A percentile compares a stretch with the other conserved stretches of the same genome.
Evolutionary conservation across 2,888 invertebrate genomes (phyloP).

Genomic region (Matsumyia berberina): DNA sequence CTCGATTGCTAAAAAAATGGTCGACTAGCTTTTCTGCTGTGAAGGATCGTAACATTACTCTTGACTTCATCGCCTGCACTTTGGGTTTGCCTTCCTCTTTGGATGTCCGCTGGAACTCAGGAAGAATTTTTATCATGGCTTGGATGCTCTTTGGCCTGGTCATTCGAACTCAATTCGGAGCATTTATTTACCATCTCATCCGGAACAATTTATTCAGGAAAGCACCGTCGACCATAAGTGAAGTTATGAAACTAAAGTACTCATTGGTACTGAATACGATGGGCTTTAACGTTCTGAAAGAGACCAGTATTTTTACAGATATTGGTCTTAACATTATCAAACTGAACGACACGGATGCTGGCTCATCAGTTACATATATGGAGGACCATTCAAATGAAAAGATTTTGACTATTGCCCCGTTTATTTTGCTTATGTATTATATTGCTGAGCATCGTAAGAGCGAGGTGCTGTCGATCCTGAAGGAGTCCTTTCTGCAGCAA

Average conservation of each 20-base stretch:
- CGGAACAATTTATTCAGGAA: constrained; percentile 77
- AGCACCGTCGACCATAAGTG: constrained; percentile 73
- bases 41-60: not conserved
- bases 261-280: constrained; percentile 71
- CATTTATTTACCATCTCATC: constrained; percentile 77
- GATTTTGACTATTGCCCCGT: constrained; percentile 67
- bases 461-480: constrained; percentile 29
- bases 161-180: constrained; percentile 77
- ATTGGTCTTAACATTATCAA: constrained; percentile 37
- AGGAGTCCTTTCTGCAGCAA: constrained; percentile 16
- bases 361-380: constrained; percentile 59
- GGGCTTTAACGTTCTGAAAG: constrained; percentile 66
- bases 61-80: constrained; percentile 45
- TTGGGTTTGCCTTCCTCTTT: constrained; percentile 71
- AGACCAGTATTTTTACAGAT: constrained; percentile 56
- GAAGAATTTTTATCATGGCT: constrained; percentile 72
- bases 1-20: not conserved
- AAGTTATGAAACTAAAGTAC: constrained; percentile 74
- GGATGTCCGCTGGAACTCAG: constrained; percentile 31
- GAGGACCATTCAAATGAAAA: constrained; percentile 45
- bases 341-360: constrained; percentile 34
- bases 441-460: constrained; percentile 30
- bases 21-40: too few relatives aligned
- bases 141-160: constrained; percentile 78
- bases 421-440: constrained; percentile 73